Base-by-base conservation (phyloP, 2,113 vertebrate genomes). In the Ornithorhynchus anatinus region DNA sequence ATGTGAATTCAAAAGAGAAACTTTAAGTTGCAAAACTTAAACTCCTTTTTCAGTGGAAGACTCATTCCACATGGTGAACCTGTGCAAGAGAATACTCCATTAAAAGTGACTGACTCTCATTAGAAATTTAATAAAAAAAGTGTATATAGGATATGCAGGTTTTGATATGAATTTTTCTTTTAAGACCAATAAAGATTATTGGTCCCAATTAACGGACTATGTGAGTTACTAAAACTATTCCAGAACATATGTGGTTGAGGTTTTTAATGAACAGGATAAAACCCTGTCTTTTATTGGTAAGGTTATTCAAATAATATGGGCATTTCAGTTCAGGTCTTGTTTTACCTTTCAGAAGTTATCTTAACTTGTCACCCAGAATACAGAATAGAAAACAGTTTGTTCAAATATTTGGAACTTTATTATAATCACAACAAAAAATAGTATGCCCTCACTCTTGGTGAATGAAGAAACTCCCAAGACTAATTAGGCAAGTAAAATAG, bases 401-500 rank as follows among this genome's bases (percentile, higher is more conserved):
- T 62, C 76, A 61, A 14, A 56, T 58, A 39, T 70, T 75, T 74
- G 61, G 20, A 23, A 69, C 65, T 77, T 62, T 62, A 62, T 13
- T 40, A 64, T 51, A 62, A 29, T 64, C n/a, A 12, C 20, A 36
- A 59, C 48, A 61, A 37, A 3, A 0, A 76, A 29, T 66, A 56
- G 69, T 87, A 84, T 82, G 78, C 44, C 43, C 75, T 82, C 80
- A 65, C 59, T 65, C 78, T 73, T 57, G 44, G 22, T 25, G 67
- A 53, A 35, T 52, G 20, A 54, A 80, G 79, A 77, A 57, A 45
- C 68, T 86, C 58, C 13, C 63, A 73, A 86, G 69, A 77, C 71
- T 89, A 88, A 92, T 91, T 86, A 90, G 61, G 58, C 56, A 72
- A 14, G 69, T 87, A 86, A 64, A 79, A 81, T 77, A 58, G 35